Percentiles rank a stretch among this genome's conserved stretches.
Evolutionary conservation across 1,140 invertebrate genomes (phyloP).

Genomic region (Pantala flavescens): DNA sequence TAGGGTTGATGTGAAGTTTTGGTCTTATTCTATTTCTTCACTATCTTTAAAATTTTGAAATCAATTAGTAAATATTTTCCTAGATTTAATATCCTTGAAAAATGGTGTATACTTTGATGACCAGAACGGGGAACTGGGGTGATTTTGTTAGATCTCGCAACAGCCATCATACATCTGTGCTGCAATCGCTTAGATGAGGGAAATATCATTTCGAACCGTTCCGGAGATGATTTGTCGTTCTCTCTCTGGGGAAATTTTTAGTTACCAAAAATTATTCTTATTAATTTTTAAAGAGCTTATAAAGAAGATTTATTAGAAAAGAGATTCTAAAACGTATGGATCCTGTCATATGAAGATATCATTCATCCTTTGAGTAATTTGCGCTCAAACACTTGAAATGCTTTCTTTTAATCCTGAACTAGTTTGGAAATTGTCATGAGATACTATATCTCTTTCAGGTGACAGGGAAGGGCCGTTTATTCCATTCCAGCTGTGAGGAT

Average conservation of each 20-base stretch:
- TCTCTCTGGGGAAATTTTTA: background rate
- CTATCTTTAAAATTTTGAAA: background rate
- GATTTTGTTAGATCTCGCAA: too few relatives aligned
- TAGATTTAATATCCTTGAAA: background rate
- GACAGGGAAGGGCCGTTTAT: conserved; percentile 7
- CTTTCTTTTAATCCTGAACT: background rate
- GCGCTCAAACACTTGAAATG: background rate
- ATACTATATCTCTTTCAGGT: conserved; percentile 10
- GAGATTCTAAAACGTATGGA: too few relatives aligned
- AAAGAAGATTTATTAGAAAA: too few relatives aligned
- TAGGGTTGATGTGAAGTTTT: conserved; percentile 11
- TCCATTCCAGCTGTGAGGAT: conserved; percentile 7
- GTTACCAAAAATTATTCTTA: background rate
- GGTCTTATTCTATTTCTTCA: background rate
- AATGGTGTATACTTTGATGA: conserved; percentile 11
- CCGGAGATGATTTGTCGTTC: too few relatives aligned
- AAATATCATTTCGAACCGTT: too few relatives aligned
- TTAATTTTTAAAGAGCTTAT: too few relatives aligned
- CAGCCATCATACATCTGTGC: too few relatives aligned
- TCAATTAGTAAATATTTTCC: background rate
- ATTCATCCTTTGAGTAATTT: background rate
- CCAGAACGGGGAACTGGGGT: background rate
- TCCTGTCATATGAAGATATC: background rate
- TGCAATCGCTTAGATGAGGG: too few relatives aligned
- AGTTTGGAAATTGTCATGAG: conserved; percentile 9